Evolutionary conservation across 2,113 vertebrate genomes (phyloP).

Genomic region (Okapia johnstoni): DNA sequence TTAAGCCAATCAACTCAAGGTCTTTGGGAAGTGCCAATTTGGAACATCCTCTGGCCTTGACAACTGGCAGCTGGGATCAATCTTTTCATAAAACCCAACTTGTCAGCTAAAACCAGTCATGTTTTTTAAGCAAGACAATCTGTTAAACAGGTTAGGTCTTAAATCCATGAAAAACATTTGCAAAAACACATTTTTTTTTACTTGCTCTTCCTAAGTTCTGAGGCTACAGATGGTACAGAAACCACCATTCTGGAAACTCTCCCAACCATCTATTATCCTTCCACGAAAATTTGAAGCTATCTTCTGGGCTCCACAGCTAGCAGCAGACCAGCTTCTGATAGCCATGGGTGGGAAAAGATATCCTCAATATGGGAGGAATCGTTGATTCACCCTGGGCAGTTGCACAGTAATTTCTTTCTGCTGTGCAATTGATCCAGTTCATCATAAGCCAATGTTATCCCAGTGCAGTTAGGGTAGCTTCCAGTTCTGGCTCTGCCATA

Average conservation of each 20-base stretch:
- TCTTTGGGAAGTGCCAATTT: constrained; percentile 46
- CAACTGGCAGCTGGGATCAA: constrained; percentile 71
- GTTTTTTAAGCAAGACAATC: constrained; percentile 74
- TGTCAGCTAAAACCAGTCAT: constrained; percentile 74
- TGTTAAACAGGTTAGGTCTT: constrained; percentile 76
- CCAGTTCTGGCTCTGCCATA: background rate
- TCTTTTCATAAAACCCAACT: constrained; percentile 72
- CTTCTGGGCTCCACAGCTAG: background rate
- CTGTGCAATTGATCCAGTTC: background rate
- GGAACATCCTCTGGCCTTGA: constrained; percentile 65
- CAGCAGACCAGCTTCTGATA: background rate
- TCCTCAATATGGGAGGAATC: background rate
- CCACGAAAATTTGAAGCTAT: background rate
- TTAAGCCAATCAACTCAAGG: background rate
- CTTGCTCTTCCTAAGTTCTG: constrained; percentile 48
- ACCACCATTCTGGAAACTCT: constrained; percentile 39
- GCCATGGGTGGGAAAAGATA: background rate
- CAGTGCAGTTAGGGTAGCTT: background rate
- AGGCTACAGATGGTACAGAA: constrained; percentile 32
- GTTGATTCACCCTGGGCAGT: background rate
- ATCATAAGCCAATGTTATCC: background rate
- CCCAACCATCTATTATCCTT: background rate
- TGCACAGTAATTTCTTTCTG: background rate
- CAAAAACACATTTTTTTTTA: constrained; percentile 65
- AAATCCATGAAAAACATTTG: constrained; percentile 61